Evolutionary conservation across 2,113 vertebrate genomes (phyloP), one percentile per base, ranked within the genome.

Genomic region (Strigops habroptila): DNA sequence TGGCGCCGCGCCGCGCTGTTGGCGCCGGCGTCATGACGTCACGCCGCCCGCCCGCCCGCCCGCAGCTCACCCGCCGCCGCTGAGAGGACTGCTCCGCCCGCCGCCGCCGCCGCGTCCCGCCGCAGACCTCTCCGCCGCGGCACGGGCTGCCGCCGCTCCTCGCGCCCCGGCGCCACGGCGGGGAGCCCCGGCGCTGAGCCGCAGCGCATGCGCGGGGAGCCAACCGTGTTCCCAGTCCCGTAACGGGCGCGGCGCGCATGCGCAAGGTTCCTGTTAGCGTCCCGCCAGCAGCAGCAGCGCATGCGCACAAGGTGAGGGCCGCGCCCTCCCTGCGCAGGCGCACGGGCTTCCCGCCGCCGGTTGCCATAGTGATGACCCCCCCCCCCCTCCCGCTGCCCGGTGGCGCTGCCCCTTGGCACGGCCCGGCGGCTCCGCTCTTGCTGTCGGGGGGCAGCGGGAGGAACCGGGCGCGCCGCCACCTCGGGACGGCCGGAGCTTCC

Each of bases 351-450:
- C 91, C 77, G 77, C 73, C 82, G 13, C 2, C 0, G 9, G 33
- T 31, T 60, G 67, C 30, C 18, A 1, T 6, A 2, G 65, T 1
- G 48, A 5, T 9, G 14, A n/a, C n/a, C n/a, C 12, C 9, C 8
- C 3, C 8, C 2, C 2, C 2, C 7, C 6, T 2, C 2, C 2
- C 0, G 6, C 1, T 1, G 1, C 3, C 7, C 9, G 0, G 7
- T 49, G 55, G 19, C 19, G 19, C 22, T 57, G 31, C 28, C 24
- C 25, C 35, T 33, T 31, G 0, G 14, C 4, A 0, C 13, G 4
- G 12, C n/a, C 39, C n/a, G 31, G 2, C 4, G 41, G 9, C 6
- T 31, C 3, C 6, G 51, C 27, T 10, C 3, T 27, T 6, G 4
- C 11, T 5, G 9, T 1, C 11, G 0, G 11, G 15, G 31, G 5